phyloP scores from a whole-genome alignment of 2,797 vertebrate species.

The Macrochelys suwanniensis region DNA sequence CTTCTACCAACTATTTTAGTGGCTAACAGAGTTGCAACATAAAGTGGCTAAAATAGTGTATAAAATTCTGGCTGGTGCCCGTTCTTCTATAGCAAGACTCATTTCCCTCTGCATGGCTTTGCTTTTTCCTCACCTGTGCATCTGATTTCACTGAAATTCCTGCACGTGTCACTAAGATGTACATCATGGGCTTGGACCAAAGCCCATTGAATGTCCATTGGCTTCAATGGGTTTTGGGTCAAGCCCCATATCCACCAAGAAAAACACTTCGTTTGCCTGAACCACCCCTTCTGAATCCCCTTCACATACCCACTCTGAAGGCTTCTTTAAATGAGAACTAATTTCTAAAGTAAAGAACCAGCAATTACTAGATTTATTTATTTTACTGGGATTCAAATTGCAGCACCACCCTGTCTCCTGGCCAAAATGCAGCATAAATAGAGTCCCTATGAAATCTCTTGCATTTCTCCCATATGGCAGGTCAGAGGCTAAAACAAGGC shows the following conservation, averaged over 20 bases:
- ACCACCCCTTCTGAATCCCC: neutral
- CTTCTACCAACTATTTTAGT: slow-evolving; percentile 38
- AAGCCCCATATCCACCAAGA: neutral
- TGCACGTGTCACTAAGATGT: neutral
- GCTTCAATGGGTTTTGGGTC: neutral
- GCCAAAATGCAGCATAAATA: slow-evolving; percentile 15
- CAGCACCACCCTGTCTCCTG: neutral
- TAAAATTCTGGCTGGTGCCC: slow-evolving; percentile 3
- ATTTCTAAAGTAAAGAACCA: slow-evolving; percentile 24
- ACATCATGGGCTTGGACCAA: fast-evolving
- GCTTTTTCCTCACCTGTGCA: neutral
- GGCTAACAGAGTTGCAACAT: slow-evolving; percentile 11
- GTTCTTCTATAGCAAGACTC: slow-evolving; percentile 48
- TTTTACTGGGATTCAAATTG: slow-evolving; percentile 42
- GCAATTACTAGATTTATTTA: slow-evolving; percentile 60
- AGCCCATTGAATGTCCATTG: neutral
- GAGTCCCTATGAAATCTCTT: neutral
- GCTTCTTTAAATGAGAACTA: slow-evolving; percentile 28
- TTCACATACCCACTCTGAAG: slow-evolving; percentile 35
- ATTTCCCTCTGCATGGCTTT: neutral
- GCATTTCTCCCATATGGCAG: slow-evolving; percentile 24
- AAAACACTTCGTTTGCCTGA: neutral
- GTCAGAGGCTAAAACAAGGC: slow-evolving; percentile 15
- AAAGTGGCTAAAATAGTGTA: slow-evolving; percentile 49
- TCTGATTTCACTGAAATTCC: neutral